Percentiles rank a stretch among this genome's conserved stretches.
Conservation (phyloP, 2,888 invertebrate species). For the Epinotia brunnichana region DNA sequence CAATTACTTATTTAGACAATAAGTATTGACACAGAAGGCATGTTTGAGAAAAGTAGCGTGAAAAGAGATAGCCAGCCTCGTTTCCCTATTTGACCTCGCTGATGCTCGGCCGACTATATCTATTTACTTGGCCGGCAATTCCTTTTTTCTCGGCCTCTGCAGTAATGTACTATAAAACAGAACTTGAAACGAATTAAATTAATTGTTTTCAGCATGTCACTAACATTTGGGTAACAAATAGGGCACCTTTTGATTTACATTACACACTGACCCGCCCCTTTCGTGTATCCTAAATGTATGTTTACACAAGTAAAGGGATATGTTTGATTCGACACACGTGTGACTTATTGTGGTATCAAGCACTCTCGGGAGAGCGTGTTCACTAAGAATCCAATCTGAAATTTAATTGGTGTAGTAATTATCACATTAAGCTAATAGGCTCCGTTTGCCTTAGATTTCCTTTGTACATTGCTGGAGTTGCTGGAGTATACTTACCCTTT, state of each 20-base stretch:
- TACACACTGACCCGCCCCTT: not conserved
- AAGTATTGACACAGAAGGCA: too few species aligned
- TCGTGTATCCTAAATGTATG: slow-evolving; percentile 3
- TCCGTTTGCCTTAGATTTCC: slow-evolving; percentile 5
- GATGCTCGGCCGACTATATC: too few species aligned
- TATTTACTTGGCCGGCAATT: too few species aligned
- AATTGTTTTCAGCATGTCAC: too few species aligned
- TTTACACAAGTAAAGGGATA: not conserved
- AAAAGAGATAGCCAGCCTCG: too few species aligned
- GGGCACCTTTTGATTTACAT: slow-evolving; percentile 6
- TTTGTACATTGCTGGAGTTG: slow-evolving; percentile 7
- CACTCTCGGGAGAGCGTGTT: slow-evolving; percentile 2
- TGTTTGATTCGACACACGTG: not conserved
- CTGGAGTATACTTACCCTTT: not conserved
- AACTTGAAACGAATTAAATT: not conserved
- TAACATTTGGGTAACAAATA: not conserved
- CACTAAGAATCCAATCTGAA: slow-evolving; percentile 15
- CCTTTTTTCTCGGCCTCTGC: too few species aligned
- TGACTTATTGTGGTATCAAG: slow-evolving; percentile 1
- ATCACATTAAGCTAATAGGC: slow-evolving; percentile 26
- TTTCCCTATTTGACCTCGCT: too few species aligned
- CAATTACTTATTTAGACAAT: too few species aligned
- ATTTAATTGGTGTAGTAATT: slow-evolving; percentile 27
- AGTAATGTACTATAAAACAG: not conserved
- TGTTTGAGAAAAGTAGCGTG: too few species aligned